Conservation (phyloP, 2,113 vertebrate species). For the Pseudorhombus dupliciocellatus region DNA sequence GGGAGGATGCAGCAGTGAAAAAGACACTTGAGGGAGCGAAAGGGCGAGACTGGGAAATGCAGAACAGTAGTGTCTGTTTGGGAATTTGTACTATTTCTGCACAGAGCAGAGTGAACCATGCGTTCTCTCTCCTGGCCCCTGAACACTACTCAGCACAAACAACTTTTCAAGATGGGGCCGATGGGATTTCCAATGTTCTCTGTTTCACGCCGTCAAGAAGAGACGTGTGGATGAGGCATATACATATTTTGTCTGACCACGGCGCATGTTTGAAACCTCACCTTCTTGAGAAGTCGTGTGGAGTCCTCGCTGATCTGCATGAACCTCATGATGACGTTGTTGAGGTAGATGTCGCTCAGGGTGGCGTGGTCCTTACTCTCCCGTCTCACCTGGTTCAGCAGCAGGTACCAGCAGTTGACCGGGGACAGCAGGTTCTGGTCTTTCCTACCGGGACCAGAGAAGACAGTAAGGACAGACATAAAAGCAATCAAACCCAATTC, state of each 20-base stretch:
- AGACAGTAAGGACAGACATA: neutral
- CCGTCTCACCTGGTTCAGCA: constrained; percentile 96
- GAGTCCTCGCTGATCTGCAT: constrained; percentile 99
- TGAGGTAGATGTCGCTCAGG: constrained; percentile 96
- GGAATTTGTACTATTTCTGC: neutral
- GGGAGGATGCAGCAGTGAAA: neutral
- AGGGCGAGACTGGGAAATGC: neutral
- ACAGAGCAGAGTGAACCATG: too few relatives aligned
- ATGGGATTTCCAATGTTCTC: too few relatives aligned
- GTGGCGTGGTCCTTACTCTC: constrained; percentile 99
- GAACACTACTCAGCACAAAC: too few relatives aligned
- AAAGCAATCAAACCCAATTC: neutral
- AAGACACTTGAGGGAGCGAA: neutral
- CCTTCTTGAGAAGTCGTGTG: constrained; percentile 98
- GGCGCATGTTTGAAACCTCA: constrained; percentile 43
- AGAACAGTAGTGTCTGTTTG: neutral
- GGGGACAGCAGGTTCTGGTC: constrained; percentile 98
- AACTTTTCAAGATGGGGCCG: too few relatives aligned
- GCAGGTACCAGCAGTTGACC: constrained; percentile 98
- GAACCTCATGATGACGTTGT: constrained; percentile 99
- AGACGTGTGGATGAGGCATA: too few relatives aligned
- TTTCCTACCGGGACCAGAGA: constrained; percentile 81
- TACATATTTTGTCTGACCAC: too few relatives aligned
- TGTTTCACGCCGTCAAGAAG: too few relatives aligned
- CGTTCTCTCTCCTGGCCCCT: too few relatives aligned